Base-by-base conservation (phyloP, 2,888 invertebrate genomes). In the Eledona agricola region DNA sequence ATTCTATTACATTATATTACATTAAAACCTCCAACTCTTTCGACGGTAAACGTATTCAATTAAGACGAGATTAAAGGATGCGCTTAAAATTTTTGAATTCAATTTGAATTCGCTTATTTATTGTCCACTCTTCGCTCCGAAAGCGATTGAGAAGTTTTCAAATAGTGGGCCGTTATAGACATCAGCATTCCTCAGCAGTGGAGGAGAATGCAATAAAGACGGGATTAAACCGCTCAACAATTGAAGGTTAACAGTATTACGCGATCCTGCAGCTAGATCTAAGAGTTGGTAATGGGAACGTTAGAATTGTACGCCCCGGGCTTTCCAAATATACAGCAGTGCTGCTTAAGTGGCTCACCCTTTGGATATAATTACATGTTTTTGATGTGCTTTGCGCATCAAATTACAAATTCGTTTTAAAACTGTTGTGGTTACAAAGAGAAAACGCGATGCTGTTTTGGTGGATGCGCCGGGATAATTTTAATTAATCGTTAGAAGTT, bases 121-220 rank as follows among this genome's bases (percentile, higher is more conserved):
- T 31, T 42, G 17, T 9, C 26, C 3, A 7, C 4, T 2, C 43
- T 22, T 31, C 19, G 20, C 29, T 31, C 29, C 31, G 2, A 29
- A 43, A 19, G 11, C 10, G 31, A 12, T 43, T 25, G 20, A 43
- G 22, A 32, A 31, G 29, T 43, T 46, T 26, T 46, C 15, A 35
- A 35, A 46, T 35, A 35, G 22, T 25, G 2, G 20, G 28, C 26
- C 28, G 26, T 19, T 40, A 35, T 26, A 23, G 35, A 9, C 46
- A 25, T 34, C 46, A 16, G 28, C 34, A 46, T 46, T 46, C 46
- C 46, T 16, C 5, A 11, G 22, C 4, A 46, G 25, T 26, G 25
- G 34, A 7, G 26, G 43, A 20, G 46, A 46, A 46, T 46, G 46
- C 13, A 46, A 46, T 46, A 46, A 46, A 28, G 45, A 9, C 26